Conservation (phyloP, 2,888 invertebrate species). For the Oscheius sp. region DNA sequence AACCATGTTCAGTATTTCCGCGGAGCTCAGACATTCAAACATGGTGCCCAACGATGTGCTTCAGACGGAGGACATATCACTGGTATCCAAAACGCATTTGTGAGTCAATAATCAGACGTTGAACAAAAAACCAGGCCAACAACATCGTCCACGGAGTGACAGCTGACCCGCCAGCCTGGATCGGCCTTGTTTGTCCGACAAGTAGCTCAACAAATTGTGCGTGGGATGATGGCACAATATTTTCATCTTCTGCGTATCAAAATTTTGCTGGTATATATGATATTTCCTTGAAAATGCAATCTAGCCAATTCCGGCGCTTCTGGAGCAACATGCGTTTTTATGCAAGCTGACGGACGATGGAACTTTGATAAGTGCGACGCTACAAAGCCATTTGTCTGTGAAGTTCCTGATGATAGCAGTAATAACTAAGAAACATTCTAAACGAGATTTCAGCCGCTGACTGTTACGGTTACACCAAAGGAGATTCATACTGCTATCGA, state of each 20-base stretch:
- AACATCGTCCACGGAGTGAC: constrained; percentile 20
- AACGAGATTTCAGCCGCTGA: constrained; percentile 6
- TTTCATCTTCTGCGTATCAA: neutral
- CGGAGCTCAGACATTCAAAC: constrained; percentile 11
- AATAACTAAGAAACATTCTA: neutral
- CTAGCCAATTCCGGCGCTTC: neutral
- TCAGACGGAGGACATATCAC: constrained; percentile 8
- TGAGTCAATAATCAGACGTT: neutral
- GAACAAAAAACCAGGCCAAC: neutral
- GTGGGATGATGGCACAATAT: constrained; percentile 14
- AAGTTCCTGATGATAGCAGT: constrained; percentile 12
- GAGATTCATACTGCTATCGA: neutral
- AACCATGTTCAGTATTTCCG: constrained; percentile 1
- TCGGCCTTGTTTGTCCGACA: constrained; percentile 10
- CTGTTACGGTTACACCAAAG: constrained; percentile 23
- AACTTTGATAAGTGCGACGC: constrained; percentile 11
- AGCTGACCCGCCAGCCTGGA: constrained; percentile 12
- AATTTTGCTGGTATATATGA: constrained; percentile 7
- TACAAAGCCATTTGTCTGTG: constrained; percentile 17
- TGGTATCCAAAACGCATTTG: constrained; percentile 8
- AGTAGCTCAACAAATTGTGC: constrained; percentile 15
- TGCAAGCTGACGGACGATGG: constrained; percentile 11
- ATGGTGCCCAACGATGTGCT: constrained; percentile 16
- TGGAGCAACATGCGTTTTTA: constrained; percentile 8
- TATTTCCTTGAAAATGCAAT: neutral